Conservation (phyloP, 2,797 vertebrate genomes). For the Somateria mollissima region DNA sequence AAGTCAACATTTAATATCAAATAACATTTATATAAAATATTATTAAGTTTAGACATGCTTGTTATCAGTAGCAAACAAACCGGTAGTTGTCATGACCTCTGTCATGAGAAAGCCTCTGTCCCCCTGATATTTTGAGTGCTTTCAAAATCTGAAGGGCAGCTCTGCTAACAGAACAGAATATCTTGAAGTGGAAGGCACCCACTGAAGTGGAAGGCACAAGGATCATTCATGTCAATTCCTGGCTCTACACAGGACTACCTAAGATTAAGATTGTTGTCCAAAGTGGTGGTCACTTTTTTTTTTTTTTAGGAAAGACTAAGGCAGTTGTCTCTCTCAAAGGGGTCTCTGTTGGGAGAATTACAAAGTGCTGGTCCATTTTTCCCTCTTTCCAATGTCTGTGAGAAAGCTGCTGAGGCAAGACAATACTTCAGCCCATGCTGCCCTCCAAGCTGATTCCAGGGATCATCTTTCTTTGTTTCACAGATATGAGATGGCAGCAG, state of each 20-base stretch:
- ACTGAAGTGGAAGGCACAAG: not conserved
- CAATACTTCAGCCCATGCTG: rapidly evolving
- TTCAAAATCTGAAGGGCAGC: not conserved
- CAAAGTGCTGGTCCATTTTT: not conserved
- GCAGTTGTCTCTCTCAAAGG: rapidly evolving
- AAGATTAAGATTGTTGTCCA: not conserved
- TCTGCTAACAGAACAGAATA: not conserved
- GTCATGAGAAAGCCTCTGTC: not conserved
- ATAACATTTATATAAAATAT: not conserved
- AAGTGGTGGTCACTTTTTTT: not conserved
- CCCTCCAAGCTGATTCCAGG: not conserved
- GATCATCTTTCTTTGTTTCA: not conserved
- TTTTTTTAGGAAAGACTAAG: not conserved
- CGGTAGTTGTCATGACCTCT: not conserved
- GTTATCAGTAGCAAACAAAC: not conserved
- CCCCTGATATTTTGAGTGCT: not conserved
- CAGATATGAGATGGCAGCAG: not conserved
- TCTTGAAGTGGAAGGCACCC: not conserved
- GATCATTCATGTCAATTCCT: not conserved
- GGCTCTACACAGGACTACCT: not conserved
- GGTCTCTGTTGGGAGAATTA: not conserved
- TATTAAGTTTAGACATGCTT: not conserved
- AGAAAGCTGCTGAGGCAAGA: not conserved
- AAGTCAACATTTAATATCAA: not conserved
- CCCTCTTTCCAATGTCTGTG: not conserved